These are phyloP conservation scores for Saguinus imperator DNA, from an alignment of 2,113 vertebrate species.

Conservation along the genomic window DNA sequence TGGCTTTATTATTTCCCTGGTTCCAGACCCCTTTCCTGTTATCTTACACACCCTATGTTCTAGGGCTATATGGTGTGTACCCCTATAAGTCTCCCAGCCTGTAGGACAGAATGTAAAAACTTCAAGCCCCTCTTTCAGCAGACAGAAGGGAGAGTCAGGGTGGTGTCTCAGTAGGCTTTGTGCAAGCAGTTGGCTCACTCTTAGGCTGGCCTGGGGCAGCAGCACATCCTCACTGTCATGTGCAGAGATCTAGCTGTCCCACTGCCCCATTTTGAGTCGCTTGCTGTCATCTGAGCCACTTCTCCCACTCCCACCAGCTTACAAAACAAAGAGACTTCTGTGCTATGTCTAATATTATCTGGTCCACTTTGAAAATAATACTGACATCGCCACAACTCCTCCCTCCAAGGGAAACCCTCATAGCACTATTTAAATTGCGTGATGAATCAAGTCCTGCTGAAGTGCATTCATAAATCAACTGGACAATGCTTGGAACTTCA, in stretches of 20 bases:
- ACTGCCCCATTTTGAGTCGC: background rate
- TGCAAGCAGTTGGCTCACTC: background rate
- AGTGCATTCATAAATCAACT: slow-evolving; percentile 67
- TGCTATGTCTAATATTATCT: slow-evolving; percentile 63
- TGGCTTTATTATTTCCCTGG: background rate
- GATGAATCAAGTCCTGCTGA: slow-evolving; percentile 63
- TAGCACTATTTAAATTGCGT: slow-evolving; percentile 57
- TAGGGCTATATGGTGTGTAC: rapidly evolving
- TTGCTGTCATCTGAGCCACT: background rate
- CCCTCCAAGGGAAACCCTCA: slow-evolving; percentile 35
- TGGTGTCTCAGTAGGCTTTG: background rate
- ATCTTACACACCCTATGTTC: background rate
- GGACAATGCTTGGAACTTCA: background rate
- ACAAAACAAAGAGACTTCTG: slow-evolving; percentile 27
- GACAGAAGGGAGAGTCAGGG: background rate
- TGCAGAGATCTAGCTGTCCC: background rate
- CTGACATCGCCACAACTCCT: background rate
- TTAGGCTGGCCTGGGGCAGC: background rate
- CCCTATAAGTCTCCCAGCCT: background rate
- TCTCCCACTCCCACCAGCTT: background rate
- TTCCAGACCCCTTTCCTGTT: background rate
- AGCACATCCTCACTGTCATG: rapidly evolving
- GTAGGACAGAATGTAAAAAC: background rate
- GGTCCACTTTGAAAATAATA: slow-evolving; percentile 53
- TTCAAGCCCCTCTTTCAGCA: background rate